Evolutionary conservation across 2,888 invertebrate genomes (phyloP), one percentile per base, ranked within the genome.

Genomic region (Sinohyriopsis cumingii): DNA sequence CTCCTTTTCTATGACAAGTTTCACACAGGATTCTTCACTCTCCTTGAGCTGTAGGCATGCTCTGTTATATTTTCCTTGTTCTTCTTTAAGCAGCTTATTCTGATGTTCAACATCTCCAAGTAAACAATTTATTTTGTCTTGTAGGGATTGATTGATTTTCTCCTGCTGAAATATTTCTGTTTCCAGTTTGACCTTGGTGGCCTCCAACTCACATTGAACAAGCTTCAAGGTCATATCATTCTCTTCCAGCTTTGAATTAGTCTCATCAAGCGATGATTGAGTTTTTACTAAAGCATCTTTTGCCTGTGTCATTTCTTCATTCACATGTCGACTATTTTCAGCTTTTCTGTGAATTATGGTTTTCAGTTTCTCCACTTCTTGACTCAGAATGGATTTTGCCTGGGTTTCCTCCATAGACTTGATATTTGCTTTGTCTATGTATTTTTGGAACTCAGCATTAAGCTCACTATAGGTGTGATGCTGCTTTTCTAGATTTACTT

Each of bases 381-480:
- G 72, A 12, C 72, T 74, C 22, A 79, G 65, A 61, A 72, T 67
- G 22, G 77, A 70, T 25, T 64, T 25, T 59, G 63, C 61, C 19
- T 72, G 72, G 20, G 76, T 76, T n/a, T 77, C 68, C 28, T 77
- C 78, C 61, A 72, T 62, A 15, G n/a, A 63, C 45, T 72, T 70
- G 24, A 70, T 71, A 64, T 74, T 68, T 6, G 71, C 55, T 25
- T 72, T 12, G 68, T 79, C 76, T 68, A 79, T 77, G 59, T 77
- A 55, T 6, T 57, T 54, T 18, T 62, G 24, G 25, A 74, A 63
- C 64, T 79, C 77, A 45, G 25, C 25, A 18, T 69, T 69, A 20
- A 71, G 15, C 20, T 61, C 9, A 59, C 63, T 56, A 15, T 70
- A 28, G 53, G 72, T 68, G 18, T 28, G n/a, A 63, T 65, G 62